Conservation (phyloP, 2,797 vertebrate genomes). For the Schizopygopsis malacanthus region DNA sequence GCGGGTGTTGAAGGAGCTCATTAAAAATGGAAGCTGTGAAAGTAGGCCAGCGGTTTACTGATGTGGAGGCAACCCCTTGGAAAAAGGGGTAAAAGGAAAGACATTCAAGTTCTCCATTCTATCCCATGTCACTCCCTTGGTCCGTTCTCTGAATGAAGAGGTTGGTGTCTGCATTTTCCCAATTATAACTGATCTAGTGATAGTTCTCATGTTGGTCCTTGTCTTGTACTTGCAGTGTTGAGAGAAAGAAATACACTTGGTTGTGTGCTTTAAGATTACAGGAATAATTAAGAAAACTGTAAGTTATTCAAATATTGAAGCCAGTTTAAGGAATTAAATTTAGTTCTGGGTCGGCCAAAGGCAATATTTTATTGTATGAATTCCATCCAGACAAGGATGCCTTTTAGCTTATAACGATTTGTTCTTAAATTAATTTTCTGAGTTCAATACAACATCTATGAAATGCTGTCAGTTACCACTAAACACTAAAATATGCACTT, state of each 20-base stretch:
- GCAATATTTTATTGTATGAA: neutral
- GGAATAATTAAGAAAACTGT: neutral
- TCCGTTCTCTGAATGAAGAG: neutral
- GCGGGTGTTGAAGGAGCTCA: slow-evolving; percentile 55
- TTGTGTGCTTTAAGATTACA: neutral
- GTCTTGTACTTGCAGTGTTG: neutral
- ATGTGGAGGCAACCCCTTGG: slow-evolving; percentile 31
- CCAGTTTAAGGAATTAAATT: slow-evolving; percentile 2
- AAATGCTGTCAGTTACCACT: neutral
- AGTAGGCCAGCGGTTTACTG: slow-evolving; percentile 70
- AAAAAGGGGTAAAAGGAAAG: slow-evolving; percentile 28
- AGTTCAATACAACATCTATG: neutral
- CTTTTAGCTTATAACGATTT: neutral
- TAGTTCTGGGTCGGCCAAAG: neutral
- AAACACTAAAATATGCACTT: neutral
- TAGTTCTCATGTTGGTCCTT: neutral
- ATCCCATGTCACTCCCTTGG: neutral
- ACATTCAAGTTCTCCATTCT: neutral
- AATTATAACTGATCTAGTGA: neutral
- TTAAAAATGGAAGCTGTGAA: slow-evolving; percentile 70
- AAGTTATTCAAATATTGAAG: slow-evolving; percentile 7
- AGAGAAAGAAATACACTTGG: neutral
- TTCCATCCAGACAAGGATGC: neutral
- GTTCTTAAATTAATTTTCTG: neutral
- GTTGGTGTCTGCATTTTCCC: neutral